Conservation (phyloP, 2,797 vertebrate genomes). For the Danio choprae region DNA sequence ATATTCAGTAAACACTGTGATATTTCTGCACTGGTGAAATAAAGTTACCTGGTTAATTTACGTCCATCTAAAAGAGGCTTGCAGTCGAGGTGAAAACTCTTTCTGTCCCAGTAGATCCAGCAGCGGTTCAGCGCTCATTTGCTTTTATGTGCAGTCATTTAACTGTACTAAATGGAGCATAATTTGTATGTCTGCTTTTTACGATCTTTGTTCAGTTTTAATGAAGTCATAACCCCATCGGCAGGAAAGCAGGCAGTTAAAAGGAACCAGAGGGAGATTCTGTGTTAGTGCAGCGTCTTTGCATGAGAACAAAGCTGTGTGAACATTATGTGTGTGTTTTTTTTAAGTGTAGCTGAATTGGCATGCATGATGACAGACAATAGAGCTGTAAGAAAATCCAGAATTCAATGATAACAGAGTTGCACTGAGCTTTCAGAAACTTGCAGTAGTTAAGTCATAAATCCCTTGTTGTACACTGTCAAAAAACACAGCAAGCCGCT, state of each 20-base stretch:
- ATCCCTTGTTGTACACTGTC: not conserved
- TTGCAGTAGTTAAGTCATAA: not conserved
- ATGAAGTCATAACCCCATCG: slow-evolving; percentile 68
- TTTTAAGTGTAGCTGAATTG: slow-evolving; percentile 8
- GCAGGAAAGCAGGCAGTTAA: slow-evolving; percentile 51
- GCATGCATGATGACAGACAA: slow-evolving; percentile 3
- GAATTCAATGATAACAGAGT: slow-evolving; percentile 16
- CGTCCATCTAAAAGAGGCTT: not conserved
- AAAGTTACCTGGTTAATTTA: not conserved
- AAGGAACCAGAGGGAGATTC: slow-evolving; percentile 52
- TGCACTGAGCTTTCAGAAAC: not conserved
- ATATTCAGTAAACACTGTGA: not conserved
- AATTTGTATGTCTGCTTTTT: slow-evolving; percentile 62
- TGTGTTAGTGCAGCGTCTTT: not conserved
- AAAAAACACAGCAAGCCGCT: not conserved
- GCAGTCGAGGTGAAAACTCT: not conserved
- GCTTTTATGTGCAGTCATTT: slow-evolving; percentile 59
- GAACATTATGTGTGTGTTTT: not conserved
- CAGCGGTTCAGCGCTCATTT: slow-evolving; percentile 42
- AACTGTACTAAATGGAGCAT: slow-evolving; percentile 56
- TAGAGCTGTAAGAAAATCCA: not conserved
- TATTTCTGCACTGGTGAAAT: not conserved
- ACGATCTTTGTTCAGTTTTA: slow-evolving; percentile 65
- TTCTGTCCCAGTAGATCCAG: slow-evolving; percentile 25
- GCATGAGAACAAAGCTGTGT: not conserved